Base-by-base conservation (phyloP, 2,113 vertebrate species). In the Epinephelus cyanopodus region DNA sequence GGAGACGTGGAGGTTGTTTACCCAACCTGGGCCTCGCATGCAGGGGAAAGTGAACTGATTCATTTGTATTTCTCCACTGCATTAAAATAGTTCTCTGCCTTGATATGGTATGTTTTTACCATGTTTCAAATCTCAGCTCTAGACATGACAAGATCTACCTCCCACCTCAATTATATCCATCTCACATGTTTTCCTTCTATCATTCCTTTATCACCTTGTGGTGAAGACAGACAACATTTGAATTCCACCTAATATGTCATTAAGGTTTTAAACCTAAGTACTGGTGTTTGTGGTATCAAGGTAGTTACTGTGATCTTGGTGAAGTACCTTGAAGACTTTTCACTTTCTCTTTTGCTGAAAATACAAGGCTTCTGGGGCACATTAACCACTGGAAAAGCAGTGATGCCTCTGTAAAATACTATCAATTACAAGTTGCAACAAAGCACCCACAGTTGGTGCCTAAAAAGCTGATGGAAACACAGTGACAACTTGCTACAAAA, bases 1-100 rank as follows among this genome's bases (percentile, higher is more conserved):
- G 82, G 82, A 48, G 33, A 88, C 45, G 0, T 1, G 3, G 11
- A 75, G 74, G 75, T 14, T 79, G 80, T 79, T 80, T 76, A 75
- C 45, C 21, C 65, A 48, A 21, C 54, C 17, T 3, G 27, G 79
- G 54, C 33, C 19, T 74, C 54, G 21, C n/a, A 14, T 6, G 1
- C 12, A 10, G 21, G 66, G 19, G 18, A 52, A n/a, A 53, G 29
- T 33, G 23, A 62, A 50, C 25, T 4, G 6, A 37, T 54, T 75
- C 48, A 47, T 56, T 21, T 3, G 15, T 54, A 29, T 68, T 82
- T 76, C 69, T 82, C 56, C 64, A 54, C 64, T 45, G 27, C 6
- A 66, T 57, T 39, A 50, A 54, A 66, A 50, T 25, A 2, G 6
- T 29, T 48, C 57, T 18, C 42, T 66, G 21, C 0, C 2, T 19